These are phyloP conservation scores for Mormyrus lacerda DNA, from an alignment of 2,113 vertebrate species.

Conservation along the genomic window DNA sequence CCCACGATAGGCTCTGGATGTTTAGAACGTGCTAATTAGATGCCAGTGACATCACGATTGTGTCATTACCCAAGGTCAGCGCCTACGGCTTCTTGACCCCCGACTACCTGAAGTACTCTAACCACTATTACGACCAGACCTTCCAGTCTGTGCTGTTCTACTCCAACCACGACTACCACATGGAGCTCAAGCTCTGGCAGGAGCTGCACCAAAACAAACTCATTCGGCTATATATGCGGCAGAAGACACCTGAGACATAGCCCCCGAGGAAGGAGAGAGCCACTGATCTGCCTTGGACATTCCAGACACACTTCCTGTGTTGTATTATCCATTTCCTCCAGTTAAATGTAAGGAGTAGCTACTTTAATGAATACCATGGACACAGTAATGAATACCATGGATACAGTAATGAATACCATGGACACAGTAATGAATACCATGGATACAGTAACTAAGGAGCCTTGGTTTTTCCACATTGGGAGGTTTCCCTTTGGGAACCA, in stretches of 20 bases:
- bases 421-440: too few species aligned
- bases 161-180: conserved; percentile 57
- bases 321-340: not conserved
- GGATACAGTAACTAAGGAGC: not conserved
- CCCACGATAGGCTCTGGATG: not conserved
- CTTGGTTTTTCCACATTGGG: not conserved
- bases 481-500: not conserved
- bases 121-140: conserved; percentile 61
- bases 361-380: not conserved
- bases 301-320: not conserved
- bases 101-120: conserved; percentile 55
- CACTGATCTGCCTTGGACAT: not conserved
- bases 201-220: conserved; percentile 53
- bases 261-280: not conserved
- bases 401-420: not conserved
- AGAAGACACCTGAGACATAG: not conserved
- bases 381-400: too few species aligned
- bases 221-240: conserved; percentile 55
- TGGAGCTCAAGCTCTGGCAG: conserved; percentile 66
- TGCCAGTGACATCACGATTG: not conserved
- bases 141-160: conserved; percentile 50
- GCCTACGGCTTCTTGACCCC: conserved; percentile 72
- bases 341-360: not conserved
- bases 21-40: not conserved
- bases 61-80: conserved; percentile 52